phyloP scores from a whole-genome alignment of 2,888 invertebrate genomes.

The Nemurella pictetii region DNA sequence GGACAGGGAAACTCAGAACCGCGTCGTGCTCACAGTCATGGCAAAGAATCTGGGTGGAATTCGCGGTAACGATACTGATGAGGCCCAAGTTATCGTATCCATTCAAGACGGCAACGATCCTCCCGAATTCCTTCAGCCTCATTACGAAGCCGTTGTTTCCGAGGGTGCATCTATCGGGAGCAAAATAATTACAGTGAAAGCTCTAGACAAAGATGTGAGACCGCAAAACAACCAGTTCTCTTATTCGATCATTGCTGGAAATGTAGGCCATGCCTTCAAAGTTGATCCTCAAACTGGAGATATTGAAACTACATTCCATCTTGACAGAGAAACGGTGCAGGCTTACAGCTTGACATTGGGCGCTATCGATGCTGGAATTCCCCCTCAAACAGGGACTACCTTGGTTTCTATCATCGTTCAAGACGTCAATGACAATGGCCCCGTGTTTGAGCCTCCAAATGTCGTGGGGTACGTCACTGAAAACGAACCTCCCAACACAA shows the following conservation, averaged over 20 bases:
- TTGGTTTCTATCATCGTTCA: slow-evolving; percentile 76
- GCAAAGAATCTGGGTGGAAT: slow-evolving; percentile 95
- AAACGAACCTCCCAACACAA: slow-evolving; percentile 82
- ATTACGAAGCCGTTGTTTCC: slow-evolving; percentile 77
- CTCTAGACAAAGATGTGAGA: slow-evolving; percentile 88
- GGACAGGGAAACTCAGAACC: slow-evolving; percentile 85
- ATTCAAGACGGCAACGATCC: slow-evolving; percentile 97
- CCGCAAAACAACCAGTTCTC: slow-evolving; percentile 91
- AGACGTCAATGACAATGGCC: slow-evolving; percentile 94
- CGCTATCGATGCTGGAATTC: slow-evolving; percentile 85
- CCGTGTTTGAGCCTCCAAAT: slow-evolving; percentile 72
- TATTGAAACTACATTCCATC: slow-evolving; percentile 69
- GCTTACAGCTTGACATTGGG: slow-evolving; percentile 77
- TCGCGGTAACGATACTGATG: slow-evolving; percentile 91
- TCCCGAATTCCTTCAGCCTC: slow-evolving; percentile 81
- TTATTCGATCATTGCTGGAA: slow-evolving; percentile 85
- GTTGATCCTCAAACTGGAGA: slow-evolving; percentile 85
- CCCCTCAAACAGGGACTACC: slow-evolving; percentile 90
- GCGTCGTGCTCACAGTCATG: slow-evolving; percentile 87
- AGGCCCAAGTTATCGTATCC: slow-evolving; percentile 89
- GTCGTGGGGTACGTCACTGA: slow-evolving; percentile 80
- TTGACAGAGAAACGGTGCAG: slow-evolving; percentile 81
- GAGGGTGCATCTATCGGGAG: slow-evolving; percentile 79
- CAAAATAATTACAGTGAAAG: slow-evolving; percentile 75
- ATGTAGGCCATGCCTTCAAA: slow-evolving; percentile 80